These are phyloP conservation scores for Scaptomyza parva DNA, from an alignment of 2,888 invertebrate species.

Conservation along the genomic window DNA sequence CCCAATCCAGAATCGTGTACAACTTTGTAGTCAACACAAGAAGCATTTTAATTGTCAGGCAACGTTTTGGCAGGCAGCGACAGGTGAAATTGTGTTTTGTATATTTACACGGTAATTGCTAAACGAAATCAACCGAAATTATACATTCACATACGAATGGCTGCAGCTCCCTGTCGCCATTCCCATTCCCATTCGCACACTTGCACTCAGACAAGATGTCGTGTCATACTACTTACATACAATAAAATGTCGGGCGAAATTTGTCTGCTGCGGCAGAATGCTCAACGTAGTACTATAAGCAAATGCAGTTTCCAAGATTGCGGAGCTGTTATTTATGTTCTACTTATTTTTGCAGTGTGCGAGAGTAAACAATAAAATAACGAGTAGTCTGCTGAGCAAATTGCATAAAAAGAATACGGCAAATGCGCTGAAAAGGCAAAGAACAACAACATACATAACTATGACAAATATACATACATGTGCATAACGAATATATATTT, in stretches of 20 bases:
- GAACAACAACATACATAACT: constrained; percentile 58
- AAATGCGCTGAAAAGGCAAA: constrained; percentile 52
- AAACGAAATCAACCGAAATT: constrained; percentile 43
- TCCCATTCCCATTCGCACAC: background rate
- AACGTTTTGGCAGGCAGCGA: constrained; percentile 27
- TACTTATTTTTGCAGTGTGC: constrained; percentile 55
- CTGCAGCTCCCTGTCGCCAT: background rate
- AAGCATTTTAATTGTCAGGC: constrained; percentile 44
- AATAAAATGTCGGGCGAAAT: constrained; percentile 5
- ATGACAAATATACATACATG: constrained; percentile 17
- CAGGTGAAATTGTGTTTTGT: constrained; percentile 23
- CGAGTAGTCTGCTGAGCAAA: constrained; percentile 74
- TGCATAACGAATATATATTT: constrained; percentile 5
- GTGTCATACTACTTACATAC: background rate
- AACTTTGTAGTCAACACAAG: constrained; percentile 31
- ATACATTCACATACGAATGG: constrained; percentile 15
- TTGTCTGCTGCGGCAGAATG: constrained; percentile 11
- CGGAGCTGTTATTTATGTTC: constrained; percentile 64
- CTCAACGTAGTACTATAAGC: constrained; percentile 21
- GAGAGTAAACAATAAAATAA: constrained; percentile 77
- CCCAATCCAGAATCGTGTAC: constrained; percentile 16
- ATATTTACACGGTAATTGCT: constrained; percentile 39
- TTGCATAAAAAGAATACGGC: constrained; percentile 61
- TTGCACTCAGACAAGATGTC: background rate
- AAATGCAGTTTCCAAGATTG: constrained; percentile 43